Conservation (phyloP, 1,140 invertebrate genomes). For the Notospermus geniculatus region DNA sequence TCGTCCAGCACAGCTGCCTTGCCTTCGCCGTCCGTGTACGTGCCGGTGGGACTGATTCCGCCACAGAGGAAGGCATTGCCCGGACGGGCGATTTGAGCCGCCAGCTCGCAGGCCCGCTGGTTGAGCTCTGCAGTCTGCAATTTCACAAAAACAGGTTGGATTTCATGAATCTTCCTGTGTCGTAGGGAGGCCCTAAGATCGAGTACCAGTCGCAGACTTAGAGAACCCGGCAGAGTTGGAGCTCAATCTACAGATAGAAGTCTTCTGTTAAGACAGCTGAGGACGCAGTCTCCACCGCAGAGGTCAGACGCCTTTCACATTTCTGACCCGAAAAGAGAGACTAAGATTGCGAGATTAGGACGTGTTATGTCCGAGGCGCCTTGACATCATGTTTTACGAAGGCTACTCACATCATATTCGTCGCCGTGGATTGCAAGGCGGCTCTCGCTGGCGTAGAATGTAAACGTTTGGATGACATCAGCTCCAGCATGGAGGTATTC, state of each 20-base stretch:
- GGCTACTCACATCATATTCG: neutral
- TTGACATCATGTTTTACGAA: neutral
- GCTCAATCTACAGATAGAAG: no score
- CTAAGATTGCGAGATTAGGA: no score
- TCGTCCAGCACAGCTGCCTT: neutral
- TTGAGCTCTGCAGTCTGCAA: constrained; percentile 2
- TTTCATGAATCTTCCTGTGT: no score
- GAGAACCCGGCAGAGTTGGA: no score
- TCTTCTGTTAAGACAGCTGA: no score
- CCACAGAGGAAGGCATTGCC: constrained; percentile 3
- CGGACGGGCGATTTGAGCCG: neutral
- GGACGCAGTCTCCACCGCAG: no score
- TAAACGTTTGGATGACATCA: constrained; percentile 1
- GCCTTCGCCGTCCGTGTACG: neutral
- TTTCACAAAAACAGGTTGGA: no score
- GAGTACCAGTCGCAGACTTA: no score
- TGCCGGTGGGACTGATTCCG: constrained; percentile 1
- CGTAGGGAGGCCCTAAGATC: no score
- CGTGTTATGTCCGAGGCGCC: neutral
- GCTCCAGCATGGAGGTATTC: neutral
- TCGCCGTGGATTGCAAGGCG: neutral
- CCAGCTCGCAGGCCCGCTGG: constrained; percentile 7
- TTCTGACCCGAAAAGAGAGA: no score
- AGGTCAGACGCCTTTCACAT: no score
- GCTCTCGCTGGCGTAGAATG: constrained; percentile 1